Conservation (phyloP, 1,140 invertebrate species). For the Helicoverpa zea region DNA sequence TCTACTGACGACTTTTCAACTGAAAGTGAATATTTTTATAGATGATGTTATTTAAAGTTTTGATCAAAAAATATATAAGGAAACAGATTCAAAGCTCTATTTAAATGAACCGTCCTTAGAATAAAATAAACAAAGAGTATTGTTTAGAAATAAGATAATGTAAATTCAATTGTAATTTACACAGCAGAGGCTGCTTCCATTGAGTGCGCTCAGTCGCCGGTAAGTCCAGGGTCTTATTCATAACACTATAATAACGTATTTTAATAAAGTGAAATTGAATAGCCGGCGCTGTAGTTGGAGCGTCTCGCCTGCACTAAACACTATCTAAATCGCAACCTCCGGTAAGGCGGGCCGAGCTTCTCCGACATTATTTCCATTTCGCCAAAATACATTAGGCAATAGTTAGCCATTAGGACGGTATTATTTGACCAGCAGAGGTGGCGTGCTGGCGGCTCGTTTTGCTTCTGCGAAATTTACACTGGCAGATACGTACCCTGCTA, state of each 20-base stretch:
- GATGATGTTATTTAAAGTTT: not conserved
- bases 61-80: not conserved
- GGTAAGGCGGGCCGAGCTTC: conserved; percentile 66
- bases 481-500: conserved; percentile 67
- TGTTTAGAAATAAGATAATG: conserved; percentile 22
- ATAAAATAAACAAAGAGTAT: conserved; percentile 2
- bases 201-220: conserved; percentile 46
- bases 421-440: conserved; percentile 82
- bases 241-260: conserved; percentile 63
- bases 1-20: conserved; percentile 1
- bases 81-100: not conserved
- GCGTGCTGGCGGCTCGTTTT: conserved; percentile 77
- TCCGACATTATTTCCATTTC: conserved; percentile 78
- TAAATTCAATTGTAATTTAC: conserved; percentile 26
- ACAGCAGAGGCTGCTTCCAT: conserved; percentile 1
- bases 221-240: conserved; percentile 37
- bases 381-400: conserved; percentile 84
- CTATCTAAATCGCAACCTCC: conserved; percentile 78
- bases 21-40: not conserved
- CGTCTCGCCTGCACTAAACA: conserved; percentile 65
- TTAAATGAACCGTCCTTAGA: not conserved
- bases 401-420: conserved; percentile 80
- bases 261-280: conserved; percentile 81
- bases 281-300: conserved; percentile 65
- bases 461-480: conserved; percentile 79